Evolutionary conservation across 2,888 invertebrate species (phyloP).

Genomic region (Drosophila eohydei): DNA sequence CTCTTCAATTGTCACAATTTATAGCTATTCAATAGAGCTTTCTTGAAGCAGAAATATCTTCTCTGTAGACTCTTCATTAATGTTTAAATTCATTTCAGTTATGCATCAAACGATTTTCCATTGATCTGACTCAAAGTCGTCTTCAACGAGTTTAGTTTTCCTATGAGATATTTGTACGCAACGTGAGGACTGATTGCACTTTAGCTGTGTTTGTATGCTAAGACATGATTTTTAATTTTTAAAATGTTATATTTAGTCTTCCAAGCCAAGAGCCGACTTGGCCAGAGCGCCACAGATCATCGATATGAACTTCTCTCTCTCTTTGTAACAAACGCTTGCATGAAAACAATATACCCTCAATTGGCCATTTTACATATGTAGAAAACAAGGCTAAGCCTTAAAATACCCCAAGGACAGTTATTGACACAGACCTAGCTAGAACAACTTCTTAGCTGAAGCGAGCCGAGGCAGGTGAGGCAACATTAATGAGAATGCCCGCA

Average conservation of each 20-base stretch:
- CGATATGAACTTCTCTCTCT: not conserved
- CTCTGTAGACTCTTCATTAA: not conserved
- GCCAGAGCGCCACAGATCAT: no score
- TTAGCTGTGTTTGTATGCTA: no score
- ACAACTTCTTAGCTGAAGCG: conserved; percentile 2
- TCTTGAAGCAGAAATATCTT: not conserved
- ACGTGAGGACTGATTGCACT: no score
- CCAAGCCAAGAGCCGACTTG: no score
- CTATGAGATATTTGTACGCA: no score
- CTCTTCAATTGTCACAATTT: no score
- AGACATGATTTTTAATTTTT: no score
- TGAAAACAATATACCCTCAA: not conserved
- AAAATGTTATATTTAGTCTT: no score
- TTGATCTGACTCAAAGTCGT: no score
- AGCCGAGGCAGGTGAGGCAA: not conserved
- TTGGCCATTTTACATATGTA: conserved; percentile 21
- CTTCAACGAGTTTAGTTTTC: no score
- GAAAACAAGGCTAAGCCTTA: conserved; percentile 10
- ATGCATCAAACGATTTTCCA: no score
- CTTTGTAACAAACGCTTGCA: not conserved
- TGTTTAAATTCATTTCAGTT: not conserved
- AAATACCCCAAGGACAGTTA: conserved; percentile 48
- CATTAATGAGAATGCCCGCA: conserved; percentile 46
- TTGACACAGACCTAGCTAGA: conserved; percentile 38
- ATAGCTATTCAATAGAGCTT: no score